phyloP scores from a whole-genome alignment of 2,113 vertebrate genomes.

The Poicephalus meyeri region DNA sequence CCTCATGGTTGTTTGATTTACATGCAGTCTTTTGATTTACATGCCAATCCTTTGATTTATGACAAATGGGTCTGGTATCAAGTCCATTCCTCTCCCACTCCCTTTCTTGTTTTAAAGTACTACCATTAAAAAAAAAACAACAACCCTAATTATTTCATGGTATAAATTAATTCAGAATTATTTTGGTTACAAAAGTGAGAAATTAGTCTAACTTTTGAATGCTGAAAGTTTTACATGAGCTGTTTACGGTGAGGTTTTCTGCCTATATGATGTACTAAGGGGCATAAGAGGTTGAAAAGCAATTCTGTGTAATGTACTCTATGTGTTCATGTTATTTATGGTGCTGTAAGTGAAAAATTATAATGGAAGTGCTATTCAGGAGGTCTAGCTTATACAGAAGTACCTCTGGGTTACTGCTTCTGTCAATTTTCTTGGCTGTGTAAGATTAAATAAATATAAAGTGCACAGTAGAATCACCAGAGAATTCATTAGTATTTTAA shows the following conservation, averaged over 20 bases:
- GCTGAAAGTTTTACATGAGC: neutral
- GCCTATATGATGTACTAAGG: neutral
- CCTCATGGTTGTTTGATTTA: neutral
- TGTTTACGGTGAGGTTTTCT: neutral
- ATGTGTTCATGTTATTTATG: neutral
- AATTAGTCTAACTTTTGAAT: neutral
- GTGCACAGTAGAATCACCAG: neutral
- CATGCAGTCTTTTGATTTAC: neutral
- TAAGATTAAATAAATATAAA: neutral
- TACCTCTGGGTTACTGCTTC: neutral
- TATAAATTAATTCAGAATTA: neutral
- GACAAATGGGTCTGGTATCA: neutral
- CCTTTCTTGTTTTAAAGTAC: neutral
- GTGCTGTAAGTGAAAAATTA: neutral
- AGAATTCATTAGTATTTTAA: slow-evolving; percentile 4
- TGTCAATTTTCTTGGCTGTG: neutral
- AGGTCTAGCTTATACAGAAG: neutral
- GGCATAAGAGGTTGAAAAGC: neutral
- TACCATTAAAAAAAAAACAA: neutral
- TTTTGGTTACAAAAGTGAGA: neutral
- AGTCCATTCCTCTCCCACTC: neutral
- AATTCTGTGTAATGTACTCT: neutral
- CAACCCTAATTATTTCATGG: neutral
- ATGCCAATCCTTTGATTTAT: neutral
- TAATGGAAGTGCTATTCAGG: neutral